Conservation (phyloP, 2,113 vertebrate genomes). For the Phoxinus phoxinus region DNA sequence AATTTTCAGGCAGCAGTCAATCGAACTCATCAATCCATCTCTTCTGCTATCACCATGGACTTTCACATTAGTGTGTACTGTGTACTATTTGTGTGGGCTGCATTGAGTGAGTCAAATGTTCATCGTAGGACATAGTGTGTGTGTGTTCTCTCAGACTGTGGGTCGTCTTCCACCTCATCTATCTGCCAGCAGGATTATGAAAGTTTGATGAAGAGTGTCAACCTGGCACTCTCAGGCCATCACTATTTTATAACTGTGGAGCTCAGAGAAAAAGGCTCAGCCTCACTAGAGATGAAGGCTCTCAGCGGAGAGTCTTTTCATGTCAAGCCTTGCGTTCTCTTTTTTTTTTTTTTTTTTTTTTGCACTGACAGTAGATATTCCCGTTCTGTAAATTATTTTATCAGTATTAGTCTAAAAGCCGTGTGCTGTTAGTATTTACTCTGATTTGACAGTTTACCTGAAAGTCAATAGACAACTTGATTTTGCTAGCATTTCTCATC, state of each 20-base stretch:
- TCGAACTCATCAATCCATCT: neutral
- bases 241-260: slow-evolving; percentile 23
- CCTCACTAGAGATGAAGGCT: neutral
- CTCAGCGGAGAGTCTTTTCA: neutral
- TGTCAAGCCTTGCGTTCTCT: neutral
- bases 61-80: neutral
- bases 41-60: neutral
- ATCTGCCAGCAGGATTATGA: slow-evolving; percentile 26
- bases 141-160: neutral
- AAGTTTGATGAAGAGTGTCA: slow-evolving; percentile 24
- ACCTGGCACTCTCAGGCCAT: slow-evolving; percentile 18
- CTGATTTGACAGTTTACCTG: neutral
- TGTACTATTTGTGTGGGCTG: neutral
- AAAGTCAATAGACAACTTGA: too few relatives aligned
- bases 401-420: neutral
- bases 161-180: neutral
- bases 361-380: neutral
- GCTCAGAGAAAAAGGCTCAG: neutral
- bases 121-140: neutral
- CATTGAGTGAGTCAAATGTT: neutral
- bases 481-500: neutral
- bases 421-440: neutral
- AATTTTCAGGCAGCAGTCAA: neutral
- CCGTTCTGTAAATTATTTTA: neutral
- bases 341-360: neutral